These are phyloP conservation scores for Hassar affinis DNA, from an alignment of 2,113 vertebrate species.

Conservation along the genomic window DNA sequence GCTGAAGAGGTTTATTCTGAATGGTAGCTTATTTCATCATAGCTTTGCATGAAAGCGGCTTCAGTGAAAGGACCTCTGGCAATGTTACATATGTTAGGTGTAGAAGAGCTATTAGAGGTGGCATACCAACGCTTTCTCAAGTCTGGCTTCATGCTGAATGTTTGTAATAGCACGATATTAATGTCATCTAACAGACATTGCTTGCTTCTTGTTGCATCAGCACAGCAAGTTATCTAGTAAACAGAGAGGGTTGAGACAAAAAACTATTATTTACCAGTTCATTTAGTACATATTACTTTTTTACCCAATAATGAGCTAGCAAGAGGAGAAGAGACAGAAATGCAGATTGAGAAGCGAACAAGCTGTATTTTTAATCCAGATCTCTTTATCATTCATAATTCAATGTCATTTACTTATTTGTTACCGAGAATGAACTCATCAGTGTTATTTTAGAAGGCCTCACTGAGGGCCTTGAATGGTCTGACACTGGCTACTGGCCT, in stretches of 20 bases:
- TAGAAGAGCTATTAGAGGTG: not conserved
- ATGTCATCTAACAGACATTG: conserved; percentile 1
- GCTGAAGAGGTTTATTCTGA: not conserved
- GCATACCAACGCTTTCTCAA: not conserved
- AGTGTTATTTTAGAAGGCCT: not conserved
- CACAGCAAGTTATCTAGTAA: not conserved
- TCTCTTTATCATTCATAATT: not conserved
- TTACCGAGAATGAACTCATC: not conserved
- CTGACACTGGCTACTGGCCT: not conserved
- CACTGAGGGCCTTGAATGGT: not conserved
- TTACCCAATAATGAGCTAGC: not conserved
- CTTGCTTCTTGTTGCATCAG: conserved; percentile 10
- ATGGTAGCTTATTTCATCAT: not conserved
- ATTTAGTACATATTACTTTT: not conserved
- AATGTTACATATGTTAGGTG: not conserved
- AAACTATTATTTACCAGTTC: not conserved
- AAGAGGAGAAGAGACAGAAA: not conserved
- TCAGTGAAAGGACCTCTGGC: not conserved
- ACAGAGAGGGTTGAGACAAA: not conserved
- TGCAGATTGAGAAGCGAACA: not conserved
- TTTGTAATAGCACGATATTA: conserved; percentile 14
- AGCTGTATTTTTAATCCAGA: not conserved
- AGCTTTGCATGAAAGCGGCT: not conserved
- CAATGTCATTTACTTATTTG: not conserved
- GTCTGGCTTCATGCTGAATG: not conserved